Evolutionary conservation across 2,888 invertebrate species (phyloP).

Genomic region (Cephus pulcher): DNA sequence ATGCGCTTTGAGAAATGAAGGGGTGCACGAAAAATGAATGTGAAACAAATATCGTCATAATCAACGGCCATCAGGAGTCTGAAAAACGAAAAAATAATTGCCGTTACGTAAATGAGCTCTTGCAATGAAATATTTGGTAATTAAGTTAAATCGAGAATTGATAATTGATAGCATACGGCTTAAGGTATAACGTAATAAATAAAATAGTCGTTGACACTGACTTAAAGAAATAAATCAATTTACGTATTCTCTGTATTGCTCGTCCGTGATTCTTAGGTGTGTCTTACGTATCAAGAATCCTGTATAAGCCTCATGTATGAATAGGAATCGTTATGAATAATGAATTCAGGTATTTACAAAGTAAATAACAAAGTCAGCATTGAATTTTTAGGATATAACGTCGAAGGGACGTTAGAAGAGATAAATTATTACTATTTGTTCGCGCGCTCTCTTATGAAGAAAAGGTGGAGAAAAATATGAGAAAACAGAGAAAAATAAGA

Average conservation of each 20-base stretch:
- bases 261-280: slow-evolving; percentile 27
- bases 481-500: background rate
- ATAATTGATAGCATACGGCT: background rate
- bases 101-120: background rate
- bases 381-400: slow-evolving; percentile 18
- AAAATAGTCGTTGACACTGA: background rate
- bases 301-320: too few species aligned
- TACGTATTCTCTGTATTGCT: slow-evolving; percentile 18
- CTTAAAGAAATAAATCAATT: background rate
- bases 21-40: background rate
- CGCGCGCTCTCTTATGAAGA: background rate
- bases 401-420: slow-evolving; percentile 6
- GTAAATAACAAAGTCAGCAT: slow-evolving; percentile 25
- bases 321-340: slow-evolving; percentile 25
- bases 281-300: background rate
- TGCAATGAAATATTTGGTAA: background rate
- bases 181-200: background rate
- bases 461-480: background rate
- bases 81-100: background rate
- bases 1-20: background rate
- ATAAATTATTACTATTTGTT: slow-evolving; percentile 23
- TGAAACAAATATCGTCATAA: background rate
- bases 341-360: slow-evolving; percentile 27
- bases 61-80: background rate
- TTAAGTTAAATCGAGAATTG: background rate